A percentile compares a stretch with the other conserved stretches of the same genome.
Evolutionary conservation across 1,140 invertebrate genomes (phyloP).

Genomic region (Papilio polytes): DNA sequence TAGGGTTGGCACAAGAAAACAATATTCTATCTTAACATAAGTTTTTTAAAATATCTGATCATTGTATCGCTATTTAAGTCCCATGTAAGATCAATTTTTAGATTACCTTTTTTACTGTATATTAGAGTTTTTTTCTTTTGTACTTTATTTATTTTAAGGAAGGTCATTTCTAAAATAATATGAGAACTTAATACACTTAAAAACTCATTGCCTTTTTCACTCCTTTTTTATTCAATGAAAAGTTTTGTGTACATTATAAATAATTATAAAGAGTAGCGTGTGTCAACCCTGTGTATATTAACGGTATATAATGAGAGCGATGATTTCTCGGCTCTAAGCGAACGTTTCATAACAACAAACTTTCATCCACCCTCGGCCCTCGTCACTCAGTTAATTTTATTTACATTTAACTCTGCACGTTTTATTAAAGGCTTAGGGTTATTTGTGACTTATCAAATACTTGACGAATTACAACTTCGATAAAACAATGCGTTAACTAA

Average conservation of each 20-base stretch:
- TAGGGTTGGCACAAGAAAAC: constrained; percentile 53
- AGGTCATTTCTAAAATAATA: no score
- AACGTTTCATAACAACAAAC: constrained; percentile 64
- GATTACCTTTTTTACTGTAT: no score
- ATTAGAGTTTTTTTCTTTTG: neutral
- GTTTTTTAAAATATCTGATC: neutral
- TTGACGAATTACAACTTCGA: neutral
- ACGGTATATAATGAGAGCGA: constrained; percentile 59
- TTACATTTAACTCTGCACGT: constrained; percentile 53
- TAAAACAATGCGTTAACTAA: neutral
- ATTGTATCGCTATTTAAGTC: no score
- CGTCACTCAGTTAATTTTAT: constrained; percentile 63
- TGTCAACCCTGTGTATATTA: constrained; percentile 54
- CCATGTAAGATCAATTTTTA: no score
- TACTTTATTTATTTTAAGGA: neutral
- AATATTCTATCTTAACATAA: neutral
- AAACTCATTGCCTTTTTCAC: no score
- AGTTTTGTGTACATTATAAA: neutral
- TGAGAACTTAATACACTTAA: no score
- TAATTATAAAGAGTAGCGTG: constrained; percentile 5
- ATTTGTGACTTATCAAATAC: constrained; percentile 1
- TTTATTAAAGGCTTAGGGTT: constrained; percentile 43
- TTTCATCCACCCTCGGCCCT: constrained; percentile 62
- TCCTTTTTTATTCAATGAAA: neutral
- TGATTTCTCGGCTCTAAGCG: constrained; percentile 75